These are phyloP conservation scores for Semicossyphus pulcher DNA, from an alignment of 2,113 vertebrate species.

Conservation along the genomic window DNA sequence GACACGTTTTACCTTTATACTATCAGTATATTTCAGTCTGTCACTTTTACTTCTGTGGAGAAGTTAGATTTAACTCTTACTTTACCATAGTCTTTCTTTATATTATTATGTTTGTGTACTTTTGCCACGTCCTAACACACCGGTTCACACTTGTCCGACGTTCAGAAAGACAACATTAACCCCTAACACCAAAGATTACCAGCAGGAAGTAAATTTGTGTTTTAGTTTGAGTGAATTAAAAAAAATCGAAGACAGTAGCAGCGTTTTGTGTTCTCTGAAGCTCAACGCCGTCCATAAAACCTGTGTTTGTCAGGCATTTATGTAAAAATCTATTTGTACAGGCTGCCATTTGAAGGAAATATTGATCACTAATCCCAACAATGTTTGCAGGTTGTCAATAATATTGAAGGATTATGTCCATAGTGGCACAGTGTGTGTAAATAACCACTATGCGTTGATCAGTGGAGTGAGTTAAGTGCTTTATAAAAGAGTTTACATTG, in stretches of 20 bases:
- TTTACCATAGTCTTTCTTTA: background rate
- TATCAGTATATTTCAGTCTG: background rate
- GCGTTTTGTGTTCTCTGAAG: background rate
- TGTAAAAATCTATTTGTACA: constrained; percentile 35
- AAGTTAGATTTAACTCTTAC: background rate
- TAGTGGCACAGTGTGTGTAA: background rate
- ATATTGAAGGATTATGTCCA: background rate
- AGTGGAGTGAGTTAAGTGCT: constrained; percentile 1
- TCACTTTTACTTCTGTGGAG: background rate
- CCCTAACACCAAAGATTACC: background rate
- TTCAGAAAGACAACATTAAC: background rate
- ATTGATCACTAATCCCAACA: constrained; percentile 11
- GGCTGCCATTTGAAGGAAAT: constrained; percentile 12
- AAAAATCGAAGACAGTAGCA: background rate
- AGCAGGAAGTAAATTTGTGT: background rate
- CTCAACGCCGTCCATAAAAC: background rate
- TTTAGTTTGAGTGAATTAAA: background rate
- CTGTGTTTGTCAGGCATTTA: background rate
- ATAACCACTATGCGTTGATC: background rate
- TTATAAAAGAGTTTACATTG: background rate
- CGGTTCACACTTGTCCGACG: background rate
- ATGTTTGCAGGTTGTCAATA: background rate
- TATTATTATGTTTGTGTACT: too few species aligned
- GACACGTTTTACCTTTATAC: too few species aligned
- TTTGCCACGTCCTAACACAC: background rate